A percentile compares a stretch with the other conserved stretches of the same genome.
These are phyloP conservation scores for Idaea straminata DNA, from an alignment of 2,888 invertebrate species.

Conservation along the genomic window DNA sequence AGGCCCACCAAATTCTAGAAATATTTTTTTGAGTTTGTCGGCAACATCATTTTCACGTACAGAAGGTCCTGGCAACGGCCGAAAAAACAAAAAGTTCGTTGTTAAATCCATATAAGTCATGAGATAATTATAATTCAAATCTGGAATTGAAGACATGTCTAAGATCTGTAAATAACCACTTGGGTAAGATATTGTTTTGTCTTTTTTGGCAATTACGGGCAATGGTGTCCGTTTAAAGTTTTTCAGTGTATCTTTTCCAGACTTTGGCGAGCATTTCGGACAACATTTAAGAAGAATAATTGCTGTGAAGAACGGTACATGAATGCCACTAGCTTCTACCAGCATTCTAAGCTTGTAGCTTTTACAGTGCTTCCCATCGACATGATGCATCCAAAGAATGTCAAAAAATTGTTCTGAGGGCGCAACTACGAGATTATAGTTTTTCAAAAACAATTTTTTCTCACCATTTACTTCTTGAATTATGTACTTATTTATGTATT, in stretches of 20 bases:
- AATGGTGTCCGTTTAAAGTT: too few species aligned
- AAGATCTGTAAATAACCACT: neutral
- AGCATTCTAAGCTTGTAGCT: neutral
- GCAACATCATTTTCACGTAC: neutral
- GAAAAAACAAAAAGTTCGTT: neutral
- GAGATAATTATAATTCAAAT: neutral
- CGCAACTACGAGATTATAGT: neutral
- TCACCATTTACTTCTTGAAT: neutral
- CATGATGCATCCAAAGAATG: neutral
- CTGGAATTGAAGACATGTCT: neutral
- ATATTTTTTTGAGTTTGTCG: neutral
- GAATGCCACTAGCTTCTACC: neutral
- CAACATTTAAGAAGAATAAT: neutral
- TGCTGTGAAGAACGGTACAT: neutral
- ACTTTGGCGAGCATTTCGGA: neutral
- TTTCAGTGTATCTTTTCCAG: too few species aligned
- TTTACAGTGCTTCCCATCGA: neutral
- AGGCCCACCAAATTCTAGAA: neutral
- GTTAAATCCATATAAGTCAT: neutral
- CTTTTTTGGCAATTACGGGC: neutral
- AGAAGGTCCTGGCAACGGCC: neutral
- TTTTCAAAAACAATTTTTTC: neutral
- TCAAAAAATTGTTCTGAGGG: neutral
- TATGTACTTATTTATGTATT: neutral
- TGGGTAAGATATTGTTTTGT: neutral